Base-by-base conservation (phyloP, 1,140 invertebrate species). In the Ceratoteleas bidentatus region DNA sequence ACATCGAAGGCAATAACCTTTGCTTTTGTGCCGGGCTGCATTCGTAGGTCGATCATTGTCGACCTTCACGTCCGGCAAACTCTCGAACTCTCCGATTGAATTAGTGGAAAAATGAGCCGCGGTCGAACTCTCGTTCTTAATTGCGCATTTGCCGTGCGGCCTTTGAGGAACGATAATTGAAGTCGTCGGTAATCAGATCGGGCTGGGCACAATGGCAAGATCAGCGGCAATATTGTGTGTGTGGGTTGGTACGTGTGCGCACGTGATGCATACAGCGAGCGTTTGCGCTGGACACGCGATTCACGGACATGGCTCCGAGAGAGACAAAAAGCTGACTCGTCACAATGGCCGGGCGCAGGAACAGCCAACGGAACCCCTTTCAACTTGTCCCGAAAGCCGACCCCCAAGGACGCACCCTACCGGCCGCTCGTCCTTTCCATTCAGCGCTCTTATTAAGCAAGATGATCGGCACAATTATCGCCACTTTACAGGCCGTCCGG, bases 401-500 rank as follows among this genome's bases (percentile, higher is more conserved):
- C 82, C 87, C 85, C 58, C 38, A 38, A 84, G 78, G 85, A 87
- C 84, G 52, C 74, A 61, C 68, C 68, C 52, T 60, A 47, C 57
- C 40, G 43, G 32, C 53, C 36, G 16, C 24, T 8, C 36, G 33
- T 66, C 68, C 57, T 74, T 69, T 45, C 38, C 61, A 76, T 53
- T 54, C 47, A 53, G 60, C 56, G 60, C 62, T 36, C 72, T 76
- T 66, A 73, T 87, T 87, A 86, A 85, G 62, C 83, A 53, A 86
- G 85, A 87, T 87, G 87, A 89, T 87, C 86, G 81, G 82, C 82
- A 83, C 84, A 84, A 88, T 88, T 85, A 86, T 73, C 64, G 43
- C 49, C 61, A 58, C 64, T 72, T 83, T 75, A 74, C 56, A 54
- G 33, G n/a, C 64, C 64, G 49, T 54, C 64, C 60, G 54, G 34